A percentile compares a stretch with the other conserved stretches of the same genome.
Conservation (phyloP, 2,113 vertebrate genomes). For the Ailurus styani region DNA sequence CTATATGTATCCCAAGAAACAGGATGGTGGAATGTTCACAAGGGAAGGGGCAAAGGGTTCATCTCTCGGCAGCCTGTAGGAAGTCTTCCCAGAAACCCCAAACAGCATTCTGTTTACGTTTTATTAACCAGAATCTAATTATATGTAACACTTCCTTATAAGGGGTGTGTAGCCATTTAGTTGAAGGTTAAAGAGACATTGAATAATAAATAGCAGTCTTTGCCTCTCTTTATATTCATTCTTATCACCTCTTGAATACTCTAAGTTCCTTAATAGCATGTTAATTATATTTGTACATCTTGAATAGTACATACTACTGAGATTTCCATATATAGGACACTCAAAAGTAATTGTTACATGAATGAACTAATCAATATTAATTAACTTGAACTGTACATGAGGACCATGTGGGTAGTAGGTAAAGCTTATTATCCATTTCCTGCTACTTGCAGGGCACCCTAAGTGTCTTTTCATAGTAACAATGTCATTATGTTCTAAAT, state of each 20-base stretch:
- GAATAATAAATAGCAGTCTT: neutral
- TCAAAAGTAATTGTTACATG: neutral
- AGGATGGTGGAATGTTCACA: neutral
- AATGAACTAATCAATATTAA: neutral
- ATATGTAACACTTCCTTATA: neutral
- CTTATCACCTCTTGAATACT: neutral
- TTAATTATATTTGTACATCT: neutral
- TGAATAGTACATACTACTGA: neutral
- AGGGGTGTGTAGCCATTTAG: neutral
- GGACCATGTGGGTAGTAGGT: neutral
- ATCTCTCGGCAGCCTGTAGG: neutral
- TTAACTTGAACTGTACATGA: neutral
- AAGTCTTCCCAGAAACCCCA: neutral
- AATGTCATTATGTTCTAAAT: neutral
- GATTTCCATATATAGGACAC: neutral
- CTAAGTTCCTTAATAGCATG: neutral
- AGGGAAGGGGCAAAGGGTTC: neutral
- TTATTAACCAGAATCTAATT: neutral
- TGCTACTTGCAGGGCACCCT: neutral
- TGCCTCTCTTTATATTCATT: neutral
- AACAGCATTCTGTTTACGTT: neutral
- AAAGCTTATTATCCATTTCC: neutral
- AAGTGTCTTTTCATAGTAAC: neutral
- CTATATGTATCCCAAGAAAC: neutral
- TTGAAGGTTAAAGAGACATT: neutral